Evolutionary conservation across 2,888 invertebrate genomes (phyloP).

Genomic region (Sarcophaga rosellei): DNA sequence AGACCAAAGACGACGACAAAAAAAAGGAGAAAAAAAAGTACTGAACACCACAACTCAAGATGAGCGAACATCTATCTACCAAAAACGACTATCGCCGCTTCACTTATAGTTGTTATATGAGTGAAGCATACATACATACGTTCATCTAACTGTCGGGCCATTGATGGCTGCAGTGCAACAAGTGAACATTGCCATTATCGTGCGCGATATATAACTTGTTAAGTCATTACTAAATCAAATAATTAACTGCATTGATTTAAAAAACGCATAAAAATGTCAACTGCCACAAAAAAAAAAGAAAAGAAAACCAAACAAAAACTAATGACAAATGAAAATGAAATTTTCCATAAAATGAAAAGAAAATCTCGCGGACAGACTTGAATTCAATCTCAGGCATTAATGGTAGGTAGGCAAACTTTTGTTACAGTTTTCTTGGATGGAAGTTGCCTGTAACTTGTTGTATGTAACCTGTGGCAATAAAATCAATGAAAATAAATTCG

Average conservation of each 20-base stretch:
- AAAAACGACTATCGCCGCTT: too few species aligned
- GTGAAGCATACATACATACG: not conserved
- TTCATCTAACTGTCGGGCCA: not conserved
- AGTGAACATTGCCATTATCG: conserved; percentile 3
- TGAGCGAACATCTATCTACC: not conserved
- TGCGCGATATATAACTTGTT: conserved; percentile 46
- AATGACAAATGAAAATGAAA: conserved; percentile 51
- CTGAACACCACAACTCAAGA: not conserved
- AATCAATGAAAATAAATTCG: not conserved
- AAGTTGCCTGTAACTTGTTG: conserved; percentile 17
- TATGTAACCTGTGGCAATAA: conserved; percentile 40
- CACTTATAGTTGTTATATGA: too few species aligned
- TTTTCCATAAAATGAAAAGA: conserved; percentile 33
- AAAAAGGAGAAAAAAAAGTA: not conserved
- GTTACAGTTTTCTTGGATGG: conserved; percentile 53
- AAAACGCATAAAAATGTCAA: conserved; percentile 48
- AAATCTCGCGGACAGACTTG: not conserved
- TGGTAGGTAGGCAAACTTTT: conserved; percentile 27
- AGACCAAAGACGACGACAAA: not conserved
- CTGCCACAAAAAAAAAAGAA: conserved; percentile 26
- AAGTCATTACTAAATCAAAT: conserved; percentile 66
- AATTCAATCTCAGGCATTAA: not conserved
- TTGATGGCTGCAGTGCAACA: not conserved
- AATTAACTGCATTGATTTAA: conserved; percentile 64
- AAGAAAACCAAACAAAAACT: conserved; percentile 22